Evolutionary conservation across 2,113 vertebrate species (phyloP).

Genomic region (Mesoclemmys tuberculata): DNA sequence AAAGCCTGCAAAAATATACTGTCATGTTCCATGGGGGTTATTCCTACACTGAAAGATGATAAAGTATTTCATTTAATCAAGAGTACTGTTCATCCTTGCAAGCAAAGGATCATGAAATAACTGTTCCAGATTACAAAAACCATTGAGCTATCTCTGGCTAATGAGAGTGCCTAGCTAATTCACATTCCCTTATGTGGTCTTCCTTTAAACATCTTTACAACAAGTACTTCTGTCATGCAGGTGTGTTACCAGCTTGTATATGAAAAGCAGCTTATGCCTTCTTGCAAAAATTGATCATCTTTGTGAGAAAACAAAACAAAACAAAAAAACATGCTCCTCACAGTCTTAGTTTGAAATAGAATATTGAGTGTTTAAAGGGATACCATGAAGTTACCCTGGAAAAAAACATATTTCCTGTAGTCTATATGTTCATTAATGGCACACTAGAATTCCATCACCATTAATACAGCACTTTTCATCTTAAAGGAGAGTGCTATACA

Average conservation of each 20-base stretch:
- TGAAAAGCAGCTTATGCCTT: not conserved
- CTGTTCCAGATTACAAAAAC: constrained; percentile 49
- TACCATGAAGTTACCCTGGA: not conserved
- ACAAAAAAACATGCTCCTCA: not conserved
- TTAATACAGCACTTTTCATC: not conserved
- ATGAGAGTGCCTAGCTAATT: constrained; percentile 28
- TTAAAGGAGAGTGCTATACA: not conserved
- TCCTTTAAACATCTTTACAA: not conserved
- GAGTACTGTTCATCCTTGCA: constrained; percentile 57
- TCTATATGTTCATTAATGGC: not conserved
- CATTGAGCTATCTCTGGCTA: constrained; percentile 23
- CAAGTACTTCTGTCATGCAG: constrained; percentile 1
- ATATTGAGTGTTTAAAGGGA: not conserved
- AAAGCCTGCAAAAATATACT: constrained; percentile 48
- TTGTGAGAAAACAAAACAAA: not conserved
- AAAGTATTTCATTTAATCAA: constrained; percentile 71
- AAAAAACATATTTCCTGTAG: not conserved
- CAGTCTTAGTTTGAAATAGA: not conserved
- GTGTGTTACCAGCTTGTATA: not conserved
- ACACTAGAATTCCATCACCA: not conserved
- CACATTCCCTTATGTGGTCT: constrained; percentile 43
- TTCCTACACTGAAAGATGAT: constrained; percentile 67
- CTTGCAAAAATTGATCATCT: not conserved
- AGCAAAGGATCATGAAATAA: constrained; percentile 61
- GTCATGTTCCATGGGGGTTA: constrained; percentile 62